Evolutionary conservation across 2,888 invertebrate genomes (phyloP), one percentile per base, ranked within the genome.

Genomic region (Lepas anatifera): DNA sequence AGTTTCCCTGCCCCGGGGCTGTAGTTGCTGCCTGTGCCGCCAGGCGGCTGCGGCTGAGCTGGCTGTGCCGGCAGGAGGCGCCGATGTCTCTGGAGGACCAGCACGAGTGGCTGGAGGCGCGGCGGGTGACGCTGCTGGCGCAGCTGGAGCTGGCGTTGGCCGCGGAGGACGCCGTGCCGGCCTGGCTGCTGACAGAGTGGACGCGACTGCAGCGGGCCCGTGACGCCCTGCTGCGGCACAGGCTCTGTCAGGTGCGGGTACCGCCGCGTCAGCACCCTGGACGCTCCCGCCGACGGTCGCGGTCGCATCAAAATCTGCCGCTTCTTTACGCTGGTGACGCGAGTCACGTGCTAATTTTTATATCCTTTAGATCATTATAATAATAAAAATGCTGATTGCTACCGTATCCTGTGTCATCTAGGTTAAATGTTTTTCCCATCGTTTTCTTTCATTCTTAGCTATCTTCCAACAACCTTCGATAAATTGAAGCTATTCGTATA

Each of bases 121-220:
- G 52, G 78, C 80, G 25, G 71, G 80, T 32, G 79, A 80, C 4
- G 80, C 80, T 75, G 76, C 1, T 32, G 58, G 8, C 32, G 2
- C 58, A 32, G 13, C 27, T 58, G 58, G 58, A 58, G 58, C 32
- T 80, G 70, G 78, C 80, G 22, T 77, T 80, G 77, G 77, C 80
- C 64, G 80, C 80, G 18, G 80, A 80, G 52, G 80, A 80, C 35
- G 80, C 80, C 3, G 81, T 80, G 72, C 75, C 80, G 46, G 80
- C 80, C 73, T 76, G 76, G 71, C 76, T 79, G 66, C 76, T 77
- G 72, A 76, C 78, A 67, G 58, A 58, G 18, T 58, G 58, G 58
- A 7, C 1, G 18, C 58, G 32, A 0, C 58, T 58, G 32, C 58
- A 58, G 58, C 32, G 16, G 13, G 58, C 58, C 29, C 29, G 58